These are phyloP conservation scores for Kryphioiulus occultus DNA, from an alignment of 2,888 invertebrate species.

Conservation along the genomic window DNA sequence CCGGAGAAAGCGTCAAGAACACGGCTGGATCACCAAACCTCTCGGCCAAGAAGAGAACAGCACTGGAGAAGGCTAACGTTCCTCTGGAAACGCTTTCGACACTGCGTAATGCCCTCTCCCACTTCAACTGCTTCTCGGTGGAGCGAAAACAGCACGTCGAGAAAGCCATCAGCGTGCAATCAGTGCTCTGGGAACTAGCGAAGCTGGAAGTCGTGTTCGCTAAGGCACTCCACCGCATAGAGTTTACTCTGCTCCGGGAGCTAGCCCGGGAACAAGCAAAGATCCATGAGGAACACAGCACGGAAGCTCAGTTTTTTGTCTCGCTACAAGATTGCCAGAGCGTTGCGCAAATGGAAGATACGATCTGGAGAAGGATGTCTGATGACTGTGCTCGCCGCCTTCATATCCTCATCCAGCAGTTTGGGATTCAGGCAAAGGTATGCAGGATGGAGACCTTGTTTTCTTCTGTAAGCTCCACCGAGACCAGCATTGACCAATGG, in stretches of 20 bases:
- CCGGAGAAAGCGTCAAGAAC: neutral
- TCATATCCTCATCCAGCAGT: neutral
- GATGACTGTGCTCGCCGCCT: neutral
- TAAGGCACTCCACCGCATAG: neutral
- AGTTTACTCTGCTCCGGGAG: neutral
- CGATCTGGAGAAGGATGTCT: neutral
- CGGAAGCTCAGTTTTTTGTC: neutral
- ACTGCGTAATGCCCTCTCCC: neutral
- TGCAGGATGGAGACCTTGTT: neutral
- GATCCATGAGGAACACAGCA: neutral
- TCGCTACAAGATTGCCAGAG: neutral
- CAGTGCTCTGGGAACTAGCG: neutral
- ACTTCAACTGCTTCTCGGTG: neutral
- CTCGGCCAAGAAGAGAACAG: neutral
- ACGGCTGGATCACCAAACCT: neutral
- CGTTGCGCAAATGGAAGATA: neutral
- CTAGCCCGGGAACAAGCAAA: neutral
- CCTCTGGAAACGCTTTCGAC: neutral
- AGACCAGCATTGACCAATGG: neutral
- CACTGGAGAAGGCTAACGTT: neutral
- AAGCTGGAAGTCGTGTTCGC: neutral
- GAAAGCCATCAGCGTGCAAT: neutral
- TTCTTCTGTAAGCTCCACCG: neutral
- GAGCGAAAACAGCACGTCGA: neutral
- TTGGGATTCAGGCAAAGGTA: neutral